Base-by-base conservation (phyloP, 2,888 invertebrate genomes). In the Chrysopilus asiliformis region DNA sequence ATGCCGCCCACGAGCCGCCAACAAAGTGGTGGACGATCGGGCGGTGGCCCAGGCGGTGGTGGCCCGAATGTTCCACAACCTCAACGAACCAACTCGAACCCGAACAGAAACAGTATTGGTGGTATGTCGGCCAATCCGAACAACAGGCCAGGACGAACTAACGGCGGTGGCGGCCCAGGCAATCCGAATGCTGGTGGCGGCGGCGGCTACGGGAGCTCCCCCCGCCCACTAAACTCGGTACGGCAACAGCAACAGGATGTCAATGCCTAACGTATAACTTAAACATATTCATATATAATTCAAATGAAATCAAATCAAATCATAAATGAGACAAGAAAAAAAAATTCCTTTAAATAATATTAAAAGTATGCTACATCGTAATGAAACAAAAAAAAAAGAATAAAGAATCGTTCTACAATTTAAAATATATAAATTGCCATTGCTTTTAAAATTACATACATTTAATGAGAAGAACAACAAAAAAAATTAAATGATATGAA, bases 81-180 rank as follows among this genome's bases (percentile, higher is more conserved):
- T 13, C 37, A 14, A n/a, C 44, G 39, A 28, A 49, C 51, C 34
- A 49, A 51, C 29, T 37, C 45, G 16, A 53, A 51, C 33, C 56
- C 56, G 38, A 54, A 58, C 4, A 53, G 58, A 33, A 50, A 55
- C 39, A 56, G 58, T 12, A 49, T 49, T 16, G n/a, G n/a, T 20
- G 36, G 38, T 17, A 36, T 42, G 33, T 35, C 41, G 13, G 2
- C 31, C 13, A 36, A 38, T 19, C 28, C 38, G 5, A 28, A 31
- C 17, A 36, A 33, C 17, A 17, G 41, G 22, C 13, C 39, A n/a
- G 36, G 33, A 7, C 36, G 41, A 8, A 31, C 24, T 19, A 38
- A 38, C 29, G 26, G 34, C 3, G 27, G 32, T 17, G 24, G 28
- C 9, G 12, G 32, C 9, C 26, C 30, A n/a, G 19, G 25, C 9